Percentiles rank a stretch among this genome's conserved stretches.
phyloP scores from a whole-genome alignment of 2,113 vertebrate species.

The Gavialis gangeticus region DNA sequence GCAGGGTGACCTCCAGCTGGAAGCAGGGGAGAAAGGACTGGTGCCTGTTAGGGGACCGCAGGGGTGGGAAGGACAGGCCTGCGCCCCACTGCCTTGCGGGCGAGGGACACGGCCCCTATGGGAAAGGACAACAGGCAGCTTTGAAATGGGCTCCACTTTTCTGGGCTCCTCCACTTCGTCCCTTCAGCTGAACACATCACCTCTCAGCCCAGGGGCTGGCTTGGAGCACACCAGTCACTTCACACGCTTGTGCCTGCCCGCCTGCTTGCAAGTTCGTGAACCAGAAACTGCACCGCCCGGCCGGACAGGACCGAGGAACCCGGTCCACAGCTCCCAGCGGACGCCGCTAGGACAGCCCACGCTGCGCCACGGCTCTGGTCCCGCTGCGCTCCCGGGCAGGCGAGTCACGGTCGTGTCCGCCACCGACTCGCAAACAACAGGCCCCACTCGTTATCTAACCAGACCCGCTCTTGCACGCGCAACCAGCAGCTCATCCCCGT shows the following conservation, averaged over 20 bases:
- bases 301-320: not conserved
- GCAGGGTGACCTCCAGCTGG: not conserved
- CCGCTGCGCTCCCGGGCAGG: not conserved
- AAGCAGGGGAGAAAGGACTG: not conserved
- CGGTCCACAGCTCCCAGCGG: fast-evolving
- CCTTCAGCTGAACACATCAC: conserved; percentile 21
- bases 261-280: not conserved
- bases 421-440: not conserved
- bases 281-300: not conserved
- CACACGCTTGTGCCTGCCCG: not conserved
- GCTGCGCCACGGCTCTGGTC: not conserved
- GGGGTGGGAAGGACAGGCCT: not conserved
- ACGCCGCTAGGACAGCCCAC: not conserved
- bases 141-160: conserved; percentile 60
- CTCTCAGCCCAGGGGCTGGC: not conserved
- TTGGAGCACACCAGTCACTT: not conserved
- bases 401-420: fast-evolving
- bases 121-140: conserved; percentile 6
- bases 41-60: not conserved
- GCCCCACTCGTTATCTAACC: not conserved
- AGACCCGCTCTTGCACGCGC: not conserved
- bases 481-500: no score
- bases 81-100: not conserved
- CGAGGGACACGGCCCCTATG: not conserved
- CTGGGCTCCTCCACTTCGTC: conserved; percentile 42